Evolutionary conservation across 1,140 invertebrate species (phyloP), one percentile per base, ranked within the genome.

Genomic region (Penaeus vannamei): DNA sequence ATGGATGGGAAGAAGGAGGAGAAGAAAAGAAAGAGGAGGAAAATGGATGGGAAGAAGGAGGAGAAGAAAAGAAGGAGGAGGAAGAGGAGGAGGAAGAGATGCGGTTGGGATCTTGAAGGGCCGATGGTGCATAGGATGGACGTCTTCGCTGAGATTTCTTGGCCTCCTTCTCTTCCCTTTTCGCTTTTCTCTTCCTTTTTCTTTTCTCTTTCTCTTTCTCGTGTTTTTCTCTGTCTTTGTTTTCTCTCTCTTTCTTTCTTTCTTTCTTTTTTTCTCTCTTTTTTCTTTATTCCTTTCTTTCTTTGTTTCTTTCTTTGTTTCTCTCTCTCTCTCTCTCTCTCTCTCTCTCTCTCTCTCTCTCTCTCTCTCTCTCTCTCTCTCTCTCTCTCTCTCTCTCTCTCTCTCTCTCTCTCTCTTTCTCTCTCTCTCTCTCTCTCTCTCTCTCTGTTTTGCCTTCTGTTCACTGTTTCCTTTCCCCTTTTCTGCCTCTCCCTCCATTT

Each of bases 341-440:
- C 19, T 26, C 19, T 76, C n/a, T 76, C 72, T 26, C 19, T 26
- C 72, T 26, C n/a, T 26, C n/a, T 76, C 8, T 26, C 72, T 76
- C n/a, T 23, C 72, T 76, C n/a, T 76, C 1, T 22, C n/a, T 22
- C 17, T 76, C 17, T 76, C 69, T 76, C 69, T n/a, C 69, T n/a
- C 69, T n/a, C 72, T 77, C 20, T 36, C 46, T 29, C 32, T 20
- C 14, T 29, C 69, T 76, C 17, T 76, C 69, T 76, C 17, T 76
- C 69, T 76, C 17, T 76, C 22, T 77, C 72, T 77, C 72, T 14
- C 72, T 29, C 46, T 42, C 46, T 77, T 29, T 29, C 72, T 26
- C 72, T 42, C 72, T 77, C 29, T 77, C 72, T 36, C 29, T 42
- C 29, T 42, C 46, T 77, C 29, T 77, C 72, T 77, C 23, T 77